phyloP scores from a whole-genome alignment of 2,113 vertebrate species.

The Forbesichthys agassizii region DNA sequence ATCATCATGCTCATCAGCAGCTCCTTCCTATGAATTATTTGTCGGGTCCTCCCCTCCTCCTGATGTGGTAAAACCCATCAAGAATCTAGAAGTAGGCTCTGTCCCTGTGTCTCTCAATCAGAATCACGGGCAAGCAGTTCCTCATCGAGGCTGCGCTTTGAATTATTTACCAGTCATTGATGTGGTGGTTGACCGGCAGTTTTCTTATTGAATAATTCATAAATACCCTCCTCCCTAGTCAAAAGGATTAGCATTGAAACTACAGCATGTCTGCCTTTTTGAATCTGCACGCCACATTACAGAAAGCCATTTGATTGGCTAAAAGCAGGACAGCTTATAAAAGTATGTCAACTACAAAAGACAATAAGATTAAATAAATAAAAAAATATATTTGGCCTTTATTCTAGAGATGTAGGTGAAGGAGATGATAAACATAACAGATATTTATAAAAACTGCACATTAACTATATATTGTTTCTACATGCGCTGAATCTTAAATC shows the following conservation, averaged over 20 bases:
- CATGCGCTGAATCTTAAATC: too few relatives aligned
- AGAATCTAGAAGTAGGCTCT: slow-evolving; percentile 71
- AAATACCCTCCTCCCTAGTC: slow-evolving; percentile 55
- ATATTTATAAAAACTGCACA: too few relatives aligned
- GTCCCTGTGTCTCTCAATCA: slow-evolving; percentile 73
- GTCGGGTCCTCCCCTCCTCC: slow-evolving; percentile 58
- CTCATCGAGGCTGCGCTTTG: slow-evolving; percentile 28
- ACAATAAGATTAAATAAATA: too few relatives aligned
- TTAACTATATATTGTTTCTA: too few relatives aligned
- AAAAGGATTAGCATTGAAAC: slow-evolving; percentile 63
- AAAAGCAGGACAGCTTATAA: not conserved
- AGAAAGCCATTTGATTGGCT: not conserved
- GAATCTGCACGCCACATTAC: not conserved
- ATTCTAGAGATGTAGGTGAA: too few relatives aligned
- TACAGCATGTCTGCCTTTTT: slow-evolving; percentile 48
- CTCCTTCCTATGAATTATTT: slow-evolving; percentile 72
- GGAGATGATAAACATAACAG: too few relatives aligned
- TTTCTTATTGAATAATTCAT: slow-evolving; percentile 77
- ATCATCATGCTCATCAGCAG: slow-evolving; percentile 73
- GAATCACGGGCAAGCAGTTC: slow-evolving; percentile 51
- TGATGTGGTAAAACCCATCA: slow-evolving; percentile 72
- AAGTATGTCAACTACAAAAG: not conserved
- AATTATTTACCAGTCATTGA: slow-evolving; percentile 78
- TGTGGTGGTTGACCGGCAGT: slow-evolving; percentile 73
- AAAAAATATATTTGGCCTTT: too few relatives aligned